Evolutionary conservation across 2,888 invertebrate genomes (phyloP), one percentile per base, ranked within the genome.

Genomic region (Orthosia gracilis): DNA sequence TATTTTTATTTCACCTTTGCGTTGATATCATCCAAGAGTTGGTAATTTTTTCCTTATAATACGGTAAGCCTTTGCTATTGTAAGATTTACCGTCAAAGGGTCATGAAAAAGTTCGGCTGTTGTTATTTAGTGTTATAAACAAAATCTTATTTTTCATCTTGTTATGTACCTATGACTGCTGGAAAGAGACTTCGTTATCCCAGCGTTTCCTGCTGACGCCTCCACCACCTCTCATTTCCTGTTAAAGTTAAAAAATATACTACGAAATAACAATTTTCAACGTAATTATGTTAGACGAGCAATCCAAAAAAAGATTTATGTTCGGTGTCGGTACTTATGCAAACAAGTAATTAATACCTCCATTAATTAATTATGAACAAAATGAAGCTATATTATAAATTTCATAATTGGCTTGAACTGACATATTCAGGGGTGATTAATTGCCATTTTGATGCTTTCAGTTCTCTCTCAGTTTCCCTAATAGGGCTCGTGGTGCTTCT

Each of bases 371-470:
- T 78, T 74, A 26, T 57, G 59, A 74, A 61, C n/a, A 73, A 75
- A 82, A 78, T 80, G 59, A 76, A 68, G 70, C 66, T 69, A 47
- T 70, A 31, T 69, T 75, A 74, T 78, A 70, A 75, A 78, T 74
- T 66, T 73, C 23, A 61, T 76, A 78, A 83, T 85, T 77, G 80
- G 67, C 66, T 75, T 72, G 66, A 68, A 77, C 80, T 70, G 70
- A 71, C 73, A 70, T 78, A 78, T 67, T 64, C 76, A 54, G 65
- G 58, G 31, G 74, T 85, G 86, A 87, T 87, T 82, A 86, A 87
- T 87, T 69, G 62, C 74, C 31, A 64, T 81, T 72, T 62, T 66
- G 62, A 57, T 63, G 73, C 77, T 71, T 70, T 74, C 66, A 73
- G 77, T 64, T 80, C 49, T 67, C 76, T 80, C 73, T 83, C 64